Base-by-base conservation (phyloP, 1,140 invertebrate genomes). In the Heliothis virescens region DNA sequence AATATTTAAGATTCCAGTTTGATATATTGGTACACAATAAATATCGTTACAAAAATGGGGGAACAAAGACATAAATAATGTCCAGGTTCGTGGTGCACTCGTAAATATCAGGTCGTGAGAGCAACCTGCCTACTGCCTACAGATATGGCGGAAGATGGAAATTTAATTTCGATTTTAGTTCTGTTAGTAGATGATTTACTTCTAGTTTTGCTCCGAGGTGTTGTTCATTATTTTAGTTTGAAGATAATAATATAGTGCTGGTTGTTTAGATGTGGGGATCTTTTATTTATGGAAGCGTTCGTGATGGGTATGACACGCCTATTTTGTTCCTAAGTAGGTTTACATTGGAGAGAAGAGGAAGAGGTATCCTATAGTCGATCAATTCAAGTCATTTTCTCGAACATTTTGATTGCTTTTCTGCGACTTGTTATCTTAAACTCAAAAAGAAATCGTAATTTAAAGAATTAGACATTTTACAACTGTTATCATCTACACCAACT, bases 11-110 rank as follows among this genome's bases (percentile, higher is more conserved):
- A 72, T 72, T 75, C 13, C 57, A n/a, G 50, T 73, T 73, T 75
- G 72, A 75, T 75, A 75, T 75, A 75, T 62, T 50, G 16, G 57
- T 50, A 9, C 57, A 62, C 72, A 62, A 75, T 76, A 76, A 76
- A 76, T 76, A 76, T 62, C 47, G 60, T 53, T 62, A 79, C 82
- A 84, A 82, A 82, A 86, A 84, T 84, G 80, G 78, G 60, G 81
- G 81, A 87, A 87, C 79, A 83, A 76, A 86, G 86, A 87, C 86
- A 87, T 87, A 86, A 87, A 87, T 87, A 85, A 86, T 84, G 81
- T 59, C 60, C 63, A 55, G 72, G 86, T 86, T 84, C 84, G 76
- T 75, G 59, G 16, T 59, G 34, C 29, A 75, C 80, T 80, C 84
- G 78, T 87, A 87, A 87, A 87, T 87, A 87, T 79, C 62, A 53